These are phyloP conservation scores for Anastrepha obliqua DNA, from an alignment of 1,140 invertebrate species.

Conservation along the genomic window DNA sequence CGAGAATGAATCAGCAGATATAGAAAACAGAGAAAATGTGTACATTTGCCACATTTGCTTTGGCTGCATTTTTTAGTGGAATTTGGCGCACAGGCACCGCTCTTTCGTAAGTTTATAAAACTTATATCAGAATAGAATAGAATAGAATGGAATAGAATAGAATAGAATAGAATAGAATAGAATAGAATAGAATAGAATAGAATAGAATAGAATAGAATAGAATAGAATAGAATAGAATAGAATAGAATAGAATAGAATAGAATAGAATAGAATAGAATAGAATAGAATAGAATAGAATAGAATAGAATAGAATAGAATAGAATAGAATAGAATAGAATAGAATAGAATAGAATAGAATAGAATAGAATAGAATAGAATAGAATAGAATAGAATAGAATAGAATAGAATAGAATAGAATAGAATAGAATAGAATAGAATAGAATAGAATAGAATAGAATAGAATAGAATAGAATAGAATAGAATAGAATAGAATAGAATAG, in stretches of 20 bases:
- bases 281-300: slow-evolving; percentile 39
- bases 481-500: slow-evolving; percentile 55
- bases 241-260: slow-evolving; percentile 28
- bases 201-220: slow-evolving; percentile 30
- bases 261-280: slow-evolving; percentile 39
- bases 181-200: slow-evolving; percentile 39
- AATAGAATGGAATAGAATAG: slow-evolving; percentile 8
- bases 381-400: slow-evolving; percentile 52
- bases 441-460: slow-evolving; percentile 55
- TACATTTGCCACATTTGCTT: too few relatives aligned
- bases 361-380: slow-evolving; percentile 52
- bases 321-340: slow-evolving; percentile 39
- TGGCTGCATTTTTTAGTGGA: too few relatives aligned
- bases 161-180: slow-evolving; percentile 17
- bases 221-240: slow-evolving; percentile 43
- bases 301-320: slow-evolving; percentile 39
- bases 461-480: slow-evolving; percentile 55
- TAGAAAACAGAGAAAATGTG: too few relatives aligned
- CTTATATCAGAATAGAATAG: not conserved
- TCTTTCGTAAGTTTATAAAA: too few relatives aligned
- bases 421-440: slow-evolving; percentile 55
- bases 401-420: slow-evolving; percentile 55
- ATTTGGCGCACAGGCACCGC: too few relatives aligned
- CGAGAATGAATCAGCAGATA: too few relatives aligned
- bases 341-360: slow-evolving; percentile 39